Conservation (phyloP, 1,140 invertebrate genomes). For the Kradibia gibbosae region DNA sequence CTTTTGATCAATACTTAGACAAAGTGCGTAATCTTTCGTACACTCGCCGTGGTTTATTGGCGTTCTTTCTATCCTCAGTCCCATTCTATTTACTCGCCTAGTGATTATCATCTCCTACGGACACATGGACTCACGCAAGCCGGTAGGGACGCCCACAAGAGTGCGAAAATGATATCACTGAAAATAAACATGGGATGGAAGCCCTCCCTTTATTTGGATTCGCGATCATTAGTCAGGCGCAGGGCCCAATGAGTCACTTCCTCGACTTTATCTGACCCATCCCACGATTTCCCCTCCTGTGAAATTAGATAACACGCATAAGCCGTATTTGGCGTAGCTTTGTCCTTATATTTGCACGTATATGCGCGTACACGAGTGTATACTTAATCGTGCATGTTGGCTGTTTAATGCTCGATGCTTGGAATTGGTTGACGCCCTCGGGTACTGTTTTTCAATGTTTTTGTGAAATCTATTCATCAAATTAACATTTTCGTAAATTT, state of each 20-base stretch:
- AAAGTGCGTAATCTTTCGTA: constrained; percentile 27
- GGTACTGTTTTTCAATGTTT: no score
- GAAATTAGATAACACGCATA: constrained; percentile 28
- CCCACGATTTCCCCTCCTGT: not conserved
- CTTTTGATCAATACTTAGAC: constrained; percentile 3
- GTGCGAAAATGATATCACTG: not conserved
- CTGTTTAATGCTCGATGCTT: not conserved
- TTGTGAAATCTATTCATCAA: no score
- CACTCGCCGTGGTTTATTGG: constrained; percentile 61
- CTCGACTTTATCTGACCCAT: not conserved
- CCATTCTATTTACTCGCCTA: not conserved
- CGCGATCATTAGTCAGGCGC: not conserved
- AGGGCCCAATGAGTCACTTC: not conserved
- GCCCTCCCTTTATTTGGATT: not conserved
- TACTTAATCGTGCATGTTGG: not conserved
- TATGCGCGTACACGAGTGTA: not conserved
- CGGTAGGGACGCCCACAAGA: no score
- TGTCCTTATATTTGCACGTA: not conserved
- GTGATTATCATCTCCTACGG: not conserved
- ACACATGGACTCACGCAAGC: not conserved
- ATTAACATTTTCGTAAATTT: no score
- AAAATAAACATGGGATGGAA: constrained; percentile 5
- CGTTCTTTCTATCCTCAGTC: not conserved
- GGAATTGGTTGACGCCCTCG: not conserved
- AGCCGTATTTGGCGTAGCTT: constrained; percentile 1